These are phyloP conservation scores for Cyphotilapia sp. DNA, from an alignment of 2,113 vertebrate genomes.

Conservation along the genomic window DNA sequence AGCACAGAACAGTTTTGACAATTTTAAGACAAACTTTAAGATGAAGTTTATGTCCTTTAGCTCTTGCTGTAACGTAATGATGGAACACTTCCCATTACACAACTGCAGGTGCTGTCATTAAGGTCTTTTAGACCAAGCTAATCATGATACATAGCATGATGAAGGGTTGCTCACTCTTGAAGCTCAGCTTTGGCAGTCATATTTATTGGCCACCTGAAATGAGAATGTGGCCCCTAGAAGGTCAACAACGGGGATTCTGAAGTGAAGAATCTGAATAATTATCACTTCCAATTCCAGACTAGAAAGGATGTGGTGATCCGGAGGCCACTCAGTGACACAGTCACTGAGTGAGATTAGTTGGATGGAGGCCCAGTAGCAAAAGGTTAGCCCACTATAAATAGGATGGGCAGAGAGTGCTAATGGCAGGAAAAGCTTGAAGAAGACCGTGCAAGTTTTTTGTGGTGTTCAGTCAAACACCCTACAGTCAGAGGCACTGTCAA, in stretches of 20 bases:
- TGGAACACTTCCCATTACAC: neutral
- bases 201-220: constrained; percentile 39
- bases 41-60: neutral
- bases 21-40: neutral
- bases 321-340: constrained; percentile 36
- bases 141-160: neutral
- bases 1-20: neutral
- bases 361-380: constrained; percentile 44
- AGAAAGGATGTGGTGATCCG: constrained; percentile 30
- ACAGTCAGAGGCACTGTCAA: neutral
- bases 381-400: constrained; percentile 62
- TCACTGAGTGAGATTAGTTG: constrained; percentile 46
- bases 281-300: constrained; percentile 19
- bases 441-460: neutral
- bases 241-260: constrained; percentile 54
- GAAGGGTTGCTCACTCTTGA: constrained; percentile 8
- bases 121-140: neutral
- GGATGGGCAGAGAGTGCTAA: constrained; percentile 20
- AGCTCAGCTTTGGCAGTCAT: constrained; percentile 2
- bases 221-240: constrained; percentile 16
- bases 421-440: constrained; percentile 8
- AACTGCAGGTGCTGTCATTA: neutral
- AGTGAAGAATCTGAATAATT: constrained; percentile 60
- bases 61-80: neutral
- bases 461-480: constrained; percentile 3